Conservation (phyloP, 2,888 invertebrate genomes). For the Heliconius ismenius region DNA sequence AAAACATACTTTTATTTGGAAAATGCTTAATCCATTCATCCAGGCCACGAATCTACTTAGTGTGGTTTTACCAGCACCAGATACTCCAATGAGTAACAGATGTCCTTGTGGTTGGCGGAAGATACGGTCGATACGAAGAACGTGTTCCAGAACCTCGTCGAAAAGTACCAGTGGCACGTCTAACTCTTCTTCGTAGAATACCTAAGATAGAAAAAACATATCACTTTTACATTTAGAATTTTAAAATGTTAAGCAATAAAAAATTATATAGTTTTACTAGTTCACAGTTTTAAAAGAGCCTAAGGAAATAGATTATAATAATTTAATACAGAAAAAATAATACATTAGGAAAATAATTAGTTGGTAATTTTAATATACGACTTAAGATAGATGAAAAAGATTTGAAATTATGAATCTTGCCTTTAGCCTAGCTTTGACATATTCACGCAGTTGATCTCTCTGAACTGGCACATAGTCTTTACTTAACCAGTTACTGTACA, state of each 20-base stretch:
- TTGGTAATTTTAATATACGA: too few relatives aligned
- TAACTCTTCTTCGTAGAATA: conserved; percentile 99
- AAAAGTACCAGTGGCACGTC: conserved; percentile 99
- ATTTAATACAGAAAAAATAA: background rate
- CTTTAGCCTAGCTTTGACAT: conserved; percentile 97
- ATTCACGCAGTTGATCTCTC: conserved; percentile 96
- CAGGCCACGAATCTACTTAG: conserved; percentile 99
- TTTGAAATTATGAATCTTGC: conserved; percentile 53
- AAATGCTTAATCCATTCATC: conserved; percentile 99
- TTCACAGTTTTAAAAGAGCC: too few relatives aligned
- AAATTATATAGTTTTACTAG: too few relatives aligned
- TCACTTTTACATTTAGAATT: background rate
- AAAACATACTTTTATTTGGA: conserved; percentile 94
- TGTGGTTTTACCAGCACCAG: conserved; percentile 99
- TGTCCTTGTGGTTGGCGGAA: conserved; percentile 99
- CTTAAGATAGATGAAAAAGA: too few relatives aligned
- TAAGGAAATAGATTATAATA: too few relatives aligned
- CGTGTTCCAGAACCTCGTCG: conserved; percentile 99
- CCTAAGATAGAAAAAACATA: conserved; percentile 66
- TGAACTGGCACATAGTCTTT: conserved; percentile 99
- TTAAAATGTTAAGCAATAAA: background rate
- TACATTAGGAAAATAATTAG: background rate
- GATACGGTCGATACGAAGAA: conserved; percentile 98
- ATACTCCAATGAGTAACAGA: conserved; percentile 97
- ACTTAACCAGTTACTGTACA: conserved; percentile 99